Conservation (phyloP, 2,797 vertebrate genomes). For the Spondyliosoma cantharus region DNA sequence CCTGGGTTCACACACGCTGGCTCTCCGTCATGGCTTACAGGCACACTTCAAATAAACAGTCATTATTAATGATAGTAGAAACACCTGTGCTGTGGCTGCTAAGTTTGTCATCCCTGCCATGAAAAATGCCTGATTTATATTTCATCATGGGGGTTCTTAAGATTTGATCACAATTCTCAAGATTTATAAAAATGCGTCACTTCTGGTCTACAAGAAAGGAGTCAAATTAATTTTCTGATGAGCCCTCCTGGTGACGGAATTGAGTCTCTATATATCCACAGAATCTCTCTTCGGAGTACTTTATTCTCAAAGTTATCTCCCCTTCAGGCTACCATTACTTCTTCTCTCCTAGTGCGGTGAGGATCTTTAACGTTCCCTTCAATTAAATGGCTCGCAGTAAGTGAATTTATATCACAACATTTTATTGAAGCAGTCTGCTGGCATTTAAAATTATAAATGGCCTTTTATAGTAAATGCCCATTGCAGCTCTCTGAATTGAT, state of each 20-base stretch:
- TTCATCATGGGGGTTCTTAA: neutral
- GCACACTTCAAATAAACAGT: conserved; percentile 34
- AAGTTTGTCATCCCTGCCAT: neutral
- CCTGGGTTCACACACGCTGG: neutral
- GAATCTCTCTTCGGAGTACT: conserved; percentile 23
- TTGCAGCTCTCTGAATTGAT: conserved; percentile 30
- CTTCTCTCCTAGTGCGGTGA: conserved; percentile 38
- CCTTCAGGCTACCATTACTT: conserved; percentile 43
- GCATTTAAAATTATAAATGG: conserved; percentile 46
- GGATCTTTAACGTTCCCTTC: conserved; percentile 50
- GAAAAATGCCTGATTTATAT: conserved; percentile 13
- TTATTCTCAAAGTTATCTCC: conserved; percentile 41
- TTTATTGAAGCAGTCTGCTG: conserved; percentile 41
- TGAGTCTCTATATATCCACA: conserved; percentile 32
- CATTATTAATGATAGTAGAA: conserved; percentile 28
- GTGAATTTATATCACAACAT: conserved; percentile 48
- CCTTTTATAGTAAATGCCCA: conserved; percentile 25
- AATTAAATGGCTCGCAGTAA: conserved; percentile 52
- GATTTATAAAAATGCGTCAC: neutral
- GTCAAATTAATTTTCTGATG: conserved; percentile 20
- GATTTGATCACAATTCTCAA: neutral
- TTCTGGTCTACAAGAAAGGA: conserved; percentile 4
- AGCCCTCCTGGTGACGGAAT: conserved; percentile 24
- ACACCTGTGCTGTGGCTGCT: conserved; percentile 5
- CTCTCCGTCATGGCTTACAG: neutral